These are phyloP conservation scores for Gymnocephalus cernua DNA, from an alignment of 2,113 vertebrate genomes.

Conservation along the genomic window DNA sequence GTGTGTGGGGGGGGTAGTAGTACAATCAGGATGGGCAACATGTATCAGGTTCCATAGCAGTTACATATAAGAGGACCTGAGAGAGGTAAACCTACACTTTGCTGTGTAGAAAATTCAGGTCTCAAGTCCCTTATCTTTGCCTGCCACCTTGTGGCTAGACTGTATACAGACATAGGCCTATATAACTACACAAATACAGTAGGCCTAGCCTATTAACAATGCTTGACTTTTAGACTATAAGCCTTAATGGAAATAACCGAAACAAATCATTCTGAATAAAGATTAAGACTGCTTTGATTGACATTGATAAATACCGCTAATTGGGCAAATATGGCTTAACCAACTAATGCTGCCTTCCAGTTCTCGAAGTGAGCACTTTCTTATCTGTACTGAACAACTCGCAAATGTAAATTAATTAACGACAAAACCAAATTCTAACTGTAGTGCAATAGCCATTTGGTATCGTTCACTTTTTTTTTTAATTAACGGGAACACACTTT, in stretches of 20 bases:
- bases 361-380: not conserved
- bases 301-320: not conserved
- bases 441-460: not conserved
- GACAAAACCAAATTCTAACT: not conserved
- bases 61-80: too few species aligned
- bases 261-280: not conserved
- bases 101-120: not conserved
- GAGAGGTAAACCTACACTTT: not conserved
- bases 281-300: not conserved
- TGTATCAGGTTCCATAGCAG: not conserved
- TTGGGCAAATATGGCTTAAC: not conserved
- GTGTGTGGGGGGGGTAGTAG: too few species aligned
- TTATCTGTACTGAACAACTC: not conserved
- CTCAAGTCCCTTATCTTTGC: conserved; percentile 18
- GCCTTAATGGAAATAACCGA: not conserved
- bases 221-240: not conserved
- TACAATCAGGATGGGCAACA: not conserved
- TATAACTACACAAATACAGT: not conserved
- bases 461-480: not conserved
- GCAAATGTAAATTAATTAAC: not conserved
- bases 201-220: not conserved
- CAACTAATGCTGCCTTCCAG: not conserved
- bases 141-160: conserved; percentile 75
- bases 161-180: conserved; percentile 18
- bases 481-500: not conserved